Conservation (phyloP, 2,888 invertebrate species). For the Hipparchia semele region DNA sequence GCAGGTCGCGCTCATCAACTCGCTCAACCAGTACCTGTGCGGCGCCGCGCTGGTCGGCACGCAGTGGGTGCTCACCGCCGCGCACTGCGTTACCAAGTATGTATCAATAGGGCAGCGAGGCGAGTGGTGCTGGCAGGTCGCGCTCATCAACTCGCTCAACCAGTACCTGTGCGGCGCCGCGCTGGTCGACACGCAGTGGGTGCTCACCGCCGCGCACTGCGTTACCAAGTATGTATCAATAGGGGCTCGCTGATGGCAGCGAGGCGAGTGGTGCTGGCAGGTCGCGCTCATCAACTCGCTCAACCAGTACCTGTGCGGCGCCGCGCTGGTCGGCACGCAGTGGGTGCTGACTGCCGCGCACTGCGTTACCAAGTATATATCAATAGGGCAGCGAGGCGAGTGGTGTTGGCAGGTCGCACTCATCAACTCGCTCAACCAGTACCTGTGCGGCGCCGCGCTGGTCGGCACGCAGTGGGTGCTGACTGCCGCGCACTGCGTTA, state of each 20-base stretch:
- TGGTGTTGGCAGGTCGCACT: slow-evolving; percentile 98
- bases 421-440: slow-evolving; percentile 96
- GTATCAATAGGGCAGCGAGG: slow-evolving; percentile 82
- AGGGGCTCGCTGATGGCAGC: slow-evolving; percentile 87
- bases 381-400: slow-evolving; percentile 86
- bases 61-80: slow-evolving; percentile 97
- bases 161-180: slow-evolving; percentile 97
- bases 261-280: slow-evolving; percentile 97
- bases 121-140: slow-evolving; percentile 98
- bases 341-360: slow-evolving; percentile 89
- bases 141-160: slow-evolving; percentile 95
- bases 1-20: slow-evolving; percentile 96
- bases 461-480: slow-evolving; percentile 92
- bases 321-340: slow-evolving; percentile 89
- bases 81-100: slow-evolving; percentile 88
- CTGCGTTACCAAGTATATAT: neutral
- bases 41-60: slow-evolving; percentile 97
- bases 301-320: slow-evolving; percentile 97
- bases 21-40: slow-evolving; percentile 95
- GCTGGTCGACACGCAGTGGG: slow-evolving; percentile 90
- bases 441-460: slow-evolving; percentile 95
- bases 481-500: slow-evolving; percentile 65
- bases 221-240: neutral
- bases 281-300: slow-evolving; percentile 96
- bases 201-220: slow-evolving; percentile 82